Percentiles rank a stretch among this genome's conserved stretches.
Conservation (phyloP, 2,797 vertebrate species). For the Squalus acanthias region DNA sequence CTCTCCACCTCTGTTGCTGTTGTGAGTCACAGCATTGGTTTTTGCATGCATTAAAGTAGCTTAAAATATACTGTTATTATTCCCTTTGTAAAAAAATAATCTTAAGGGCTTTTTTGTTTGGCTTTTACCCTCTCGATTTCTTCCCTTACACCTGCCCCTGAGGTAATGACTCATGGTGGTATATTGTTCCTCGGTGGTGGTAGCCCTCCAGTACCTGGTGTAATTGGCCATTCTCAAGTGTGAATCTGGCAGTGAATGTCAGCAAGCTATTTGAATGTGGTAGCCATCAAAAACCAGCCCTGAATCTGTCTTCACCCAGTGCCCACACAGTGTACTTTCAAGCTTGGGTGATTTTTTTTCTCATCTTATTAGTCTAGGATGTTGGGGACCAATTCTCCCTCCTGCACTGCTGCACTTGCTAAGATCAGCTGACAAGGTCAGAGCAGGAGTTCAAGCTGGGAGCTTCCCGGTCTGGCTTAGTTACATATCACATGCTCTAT, state of each 20-base stretch:
- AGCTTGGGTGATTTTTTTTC: not conserved
- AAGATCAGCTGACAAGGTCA: not conserved
- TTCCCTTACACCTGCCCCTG: no score
- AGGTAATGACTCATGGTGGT: not conserved
- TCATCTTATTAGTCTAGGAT: not conserved
- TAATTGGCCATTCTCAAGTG: not conserved
- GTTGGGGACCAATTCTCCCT: not conserved
- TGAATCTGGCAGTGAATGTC: not conserved
- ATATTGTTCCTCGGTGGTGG: not conserved
- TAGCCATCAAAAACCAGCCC: not conserved
- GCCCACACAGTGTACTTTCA: not conserved
- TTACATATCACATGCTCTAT: not conserved
- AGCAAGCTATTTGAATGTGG: not conserved
- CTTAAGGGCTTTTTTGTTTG: not conserved
- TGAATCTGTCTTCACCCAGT: not conserved
- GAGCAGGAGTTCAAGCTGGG: not conserved
- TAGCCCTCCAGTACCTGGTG: not conserved
- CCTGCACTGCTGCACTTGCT: not conserved
- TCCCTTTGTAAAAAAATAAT: not conserved
- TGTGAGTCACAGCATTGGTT: constrained; percentile 1
- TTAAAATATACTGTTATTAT: constrained; percentile 6
- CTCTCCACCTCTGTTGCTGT: not conserved
- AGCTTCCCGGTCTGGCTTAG: not conserved
- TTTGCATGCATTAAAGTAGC: constrained; percentile 10
- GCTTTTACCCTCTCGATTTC: not conserved